Base-by-base conservation (phyloP, 2,113 vertebrate species). In the Morone chrysops region DNA sequence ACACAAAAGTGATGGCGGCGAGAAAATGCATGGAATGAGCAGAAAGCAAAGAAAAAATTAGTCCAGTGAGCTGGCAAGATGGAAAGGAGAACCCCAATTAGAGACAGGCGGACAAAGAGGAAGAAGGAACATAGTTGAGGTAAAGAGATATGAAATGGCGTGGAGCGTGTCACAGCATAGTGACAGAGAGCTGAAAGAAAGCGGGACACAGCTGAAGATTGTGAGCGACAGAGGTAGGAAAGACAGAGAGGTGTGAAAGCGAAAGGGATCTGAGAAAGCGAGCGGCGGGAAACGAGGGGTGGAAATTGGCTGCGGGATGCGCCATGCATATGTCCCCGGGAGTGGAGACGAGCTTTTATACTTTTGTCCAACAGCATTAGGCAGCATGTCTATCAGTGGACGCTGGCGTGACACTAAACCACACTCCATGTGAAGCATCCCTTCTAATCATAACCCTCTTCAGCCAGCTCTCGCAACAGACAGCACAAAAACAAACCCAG, bases 301-400 rank as follows among this genome's bases (percentile, higher is more conserved):
- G 83, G 72, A 89, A 87, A 91, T 89, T 92, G 92, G 89, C 87
- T 82, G 77, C 9, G 25, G 81, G 73, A 73, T 6, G 36, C 43
- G 17, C 63, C 65, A 20, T 77, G 76, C 68, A 65, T 81, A 68
- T 70, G 87, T 80, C 78, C 70, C 48, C 47, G 18, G n/a, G 76
- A 85, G 66, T 25, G 17, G 79, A 91, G 85, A 83, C 53, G 5
- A 74, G 87, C 80, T 90, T 93, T 92, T 85, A 90, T 81, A 56
- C 86, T 76, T 10, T 25, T 87, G 87, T 91, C 92, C 87, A 85
- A 89, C 88, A 90, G 80, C 85, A 92, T 93, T 90, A 92, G 84
- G 85, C 88, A 50, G 72, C n/a, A 25, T 79, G 91, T 94, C 92
- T 82, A 84, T 94, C 92, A 92, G 77, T 31, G 41, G 61, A 80